Conservation (phyloP, 2,888 invertebrate species). For the Melanargia galathea region DNA sequence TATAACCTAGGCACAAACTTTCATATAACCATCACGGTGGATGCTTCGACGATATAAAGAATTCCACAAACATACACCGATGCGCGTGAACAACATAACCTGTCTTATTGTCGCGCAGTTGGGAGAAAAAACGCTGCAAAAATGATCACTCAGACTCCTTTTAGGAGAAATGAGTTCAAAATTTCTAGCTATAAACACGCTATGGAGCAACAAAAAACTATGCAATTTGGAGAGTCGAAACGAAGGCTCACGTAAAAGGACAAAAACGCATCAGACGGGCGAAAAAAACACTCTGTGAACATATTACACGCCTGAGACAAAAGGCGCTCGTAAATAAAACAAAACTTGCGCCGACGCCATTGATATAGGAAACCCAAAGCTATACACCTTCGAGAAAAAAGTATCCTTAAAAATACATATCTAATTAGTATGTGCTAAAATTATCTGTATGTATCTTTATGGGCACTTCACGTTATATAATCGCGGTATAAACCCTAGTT, state of each 20-base stretch:
- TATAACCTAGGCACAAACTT: no score
- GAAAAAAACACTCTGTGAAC: conserved; percentile 17
- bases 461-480: no score
- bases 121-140: not conserved
- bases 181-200: conserved; percentile 5
- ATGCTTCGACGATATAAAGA: no score
- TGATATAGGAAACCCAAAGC: not conserved
- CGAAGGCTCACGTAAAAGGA: conserved; percentile 17
- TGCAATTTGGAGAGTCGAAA: conserved; percentile 7
- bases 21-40: no score
- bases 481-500: no score
- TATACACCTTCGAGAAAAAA: not conserved
- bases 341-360: conserved; percentile 9
- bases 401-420: not conserved
- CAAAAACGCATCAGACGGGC: conserved; percentile 4
- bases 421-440: not conserved
- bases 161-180: not conserved
- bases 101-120: no score
- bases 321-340: conserved; percentile 26
- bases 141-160: not conserved
- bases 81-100: no score
- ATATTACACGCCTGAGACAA: conserved; percentile 24
- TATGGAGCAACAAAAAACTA: conserved; percentile 15
- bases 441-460: no score
- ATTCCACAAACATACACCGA: not conserved